Evolutionary conservation across 1,140 invertebrate species (phyloP).

Genomic region (Agrilus planipennis): DNA sequence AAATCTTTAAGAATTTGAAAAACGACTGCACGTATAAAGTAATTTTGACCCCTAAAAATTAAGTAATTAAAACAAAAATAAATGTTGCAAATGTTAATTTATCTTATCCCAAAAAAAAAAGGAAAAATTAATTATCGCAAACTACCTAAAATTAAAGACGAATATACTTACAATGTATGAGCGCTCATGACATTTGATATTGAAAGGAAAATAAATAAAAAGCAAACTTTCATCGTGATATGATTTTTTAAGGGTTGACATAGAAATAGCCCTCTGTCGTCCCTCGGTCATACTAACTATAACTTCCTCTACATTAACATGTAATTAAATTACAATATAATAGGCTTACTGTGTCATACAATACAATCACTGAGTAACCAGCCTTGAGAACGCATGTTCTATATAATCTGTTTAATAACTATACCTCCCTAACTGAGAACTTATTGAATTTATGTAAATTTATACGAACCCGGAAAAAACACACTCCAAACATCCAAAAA

Average conservation of each 20-base stretch:
- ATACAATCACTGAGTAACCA: conserved; percentile 12
- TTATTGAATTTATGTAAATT: no score
- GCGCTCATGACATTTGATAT: conserved; percentile 20
- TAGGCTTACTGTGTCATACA: conserved; percentile 20
- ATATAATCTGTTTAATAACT: no score
- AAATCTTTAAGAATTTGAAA: no score
- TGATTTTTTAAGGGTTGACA: conserved; percentile 9
- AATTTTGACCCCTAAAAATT: no score
- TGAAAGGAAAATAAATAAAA: conserved; percentile 17
- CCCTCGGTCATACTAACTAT: conserved; percentile 20
- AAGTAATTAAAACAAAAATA: no score
- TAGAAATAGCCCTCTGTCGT: conserved; percentile 11
- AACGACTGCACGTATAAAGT: no score
- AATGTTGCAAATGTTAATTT: no score
- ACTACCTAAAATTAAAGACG: conserved; percentile 8
- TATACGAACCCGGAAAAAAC: no score
- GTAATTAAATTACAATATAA: conserved; percentile 25
- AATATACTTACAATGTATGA: conserved; percentile 21
- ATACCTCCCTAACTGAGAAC: no score
- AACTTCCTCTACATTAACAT: conserved; percentile 17
- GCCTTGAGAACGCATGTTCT: conserved; percentile 2
- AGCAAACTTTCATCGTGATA: conserved; percentile 14
- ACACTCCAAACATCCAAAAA: no score
- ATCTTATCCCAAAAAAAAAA: conserved; percentile 2
- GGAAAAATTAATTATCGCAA: conserved; percentile 8